These are phyloP conservation scores for Cotesia vestalis DNA, from an alignment of 1,140 invertebrate species.

Conservation along the genomic window DNA sequence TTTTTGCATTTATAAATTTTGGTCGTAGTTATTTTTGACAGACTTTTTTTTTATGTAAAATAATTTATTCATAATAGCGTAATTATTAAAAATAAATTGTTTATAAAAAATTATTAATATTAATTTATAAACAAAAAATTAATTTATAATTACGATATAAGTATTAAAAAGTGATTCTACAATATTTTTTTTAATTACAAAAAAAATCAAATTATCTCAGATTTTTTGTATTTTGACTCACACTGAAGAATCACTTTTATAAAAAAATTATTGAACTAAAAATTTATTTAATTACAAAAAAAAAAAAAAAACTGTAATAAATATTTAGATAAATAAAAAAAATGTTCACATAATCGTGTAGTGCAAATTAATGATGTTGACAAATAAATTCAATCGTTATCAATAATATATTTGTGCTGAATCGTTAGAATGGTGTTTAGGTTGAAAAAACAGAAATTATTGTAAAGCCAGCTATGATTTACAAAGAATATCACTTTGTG, in stretches of 20 bases:
- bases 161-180: too few species aligned
- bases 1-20: too few species aligned
- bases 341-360: neutral
- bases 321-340: slow-evolving; percentile 30
- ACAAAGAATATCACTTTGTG: slow-evolving; percentile 28
- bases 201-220: too few species aligned
- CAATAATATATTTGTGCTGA: slow-evolving; percentile 12
- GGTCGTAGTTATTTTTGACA: too few species aligned
- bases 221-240: too few species aligned
- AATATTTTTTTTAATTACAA: too few species aligned
- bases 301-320: slow-evolving; percentile 30
- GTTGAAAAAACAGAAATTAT: slow-evolving; percentile 30
- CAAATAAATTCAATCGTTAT: slow-evolving; percentile 2
- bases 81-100: neutral
- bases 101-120: neutral
- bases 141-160: too few species aligned
- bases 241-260: too few species aligned
- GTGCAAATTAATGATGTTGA: too few species aligned
- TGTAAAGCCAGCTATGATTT: slow-evolving; percentile 39
- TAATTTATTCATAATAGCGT: too few species aligned
- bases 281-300: slow-evolving; percentile 9
- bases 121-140: slow-evolving; percentile 3
- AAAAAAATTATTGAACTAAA: neutral
- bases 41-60: too few species aligned
- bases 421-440: slow-evolving; percentile 30